Evolutionary conservation across 2,888 invertebrate species (phyloP).

Genomic region (Lacanobia oleracea): DNA sequence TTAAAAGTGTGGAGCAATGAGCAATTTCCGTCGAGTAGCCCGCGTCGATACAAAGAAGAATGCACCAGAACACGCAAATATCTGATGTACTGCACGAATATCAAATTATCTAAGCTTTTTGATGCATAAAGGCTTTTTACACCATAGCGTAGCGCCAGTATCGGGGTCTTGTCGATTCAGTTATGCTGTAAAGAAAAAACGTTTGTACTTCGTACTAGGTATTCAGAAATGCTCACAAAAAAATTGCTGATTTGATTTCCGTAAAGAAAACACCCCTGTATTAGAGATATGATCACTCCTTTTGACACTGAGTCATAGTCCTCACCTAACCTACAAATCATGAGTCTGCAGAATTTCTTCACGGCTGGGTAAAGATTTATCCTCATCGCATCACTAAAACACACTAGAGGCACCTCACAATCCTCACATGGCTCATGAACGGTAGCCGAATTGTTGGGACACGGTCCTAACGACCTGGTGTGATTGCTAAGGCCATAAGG

Average conservation of each 20-base stretch:
- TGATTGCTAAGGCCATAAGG: slow-evolving; percentile 21
- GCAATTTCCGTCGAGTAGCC: slow-evolving; percentile 81
- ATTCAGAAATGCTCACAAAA: background rate
- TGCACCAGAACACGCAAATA: slow-evolving; percentile 66
- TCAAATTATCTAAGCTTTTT: slow-evolving; percentile 50
- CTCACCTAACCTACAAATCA: background rate
- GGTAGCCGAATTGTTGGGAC: slow-evolving; percentile 21
- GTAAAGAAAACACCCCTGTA: background rate
- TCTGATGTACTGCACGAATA: slow-evolving; percentile 52
- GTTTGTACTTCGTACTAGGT: background rate
- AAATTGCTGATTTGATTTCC: slow-evolving; percentile 10
- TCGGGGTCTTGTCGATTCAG: slow-evolving; percentile 5
- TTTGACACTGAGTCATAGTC: background rate
- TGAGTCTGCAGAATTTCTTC: background rate
- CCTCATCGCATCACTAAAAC: background rate
- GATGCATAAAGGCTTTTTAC: slow-evolving; percentile 51
- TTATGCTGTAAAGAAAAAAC: slow-evolving; percentile 14
- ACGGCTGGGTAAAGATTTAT: slow-evolving; percentile 4
- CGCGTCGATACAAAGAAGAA: slow-evolving; percentile 66
- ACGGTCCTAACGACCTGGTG: slow-evolving; percentile 24
- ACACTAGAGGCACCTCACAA: background rate
- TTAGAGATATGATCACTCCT: background rate
- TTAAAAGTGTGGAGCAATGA: slow-evolving; percentile 86
- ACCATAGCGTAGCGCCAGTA: background rate
- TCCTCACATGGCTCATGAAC: slow-evolving; percentile 7